Evolutionary conservation across 2,113 vertebrate genomes (phyloP).

Genomic region (rat (Rattus norvegicus)): DNA sequence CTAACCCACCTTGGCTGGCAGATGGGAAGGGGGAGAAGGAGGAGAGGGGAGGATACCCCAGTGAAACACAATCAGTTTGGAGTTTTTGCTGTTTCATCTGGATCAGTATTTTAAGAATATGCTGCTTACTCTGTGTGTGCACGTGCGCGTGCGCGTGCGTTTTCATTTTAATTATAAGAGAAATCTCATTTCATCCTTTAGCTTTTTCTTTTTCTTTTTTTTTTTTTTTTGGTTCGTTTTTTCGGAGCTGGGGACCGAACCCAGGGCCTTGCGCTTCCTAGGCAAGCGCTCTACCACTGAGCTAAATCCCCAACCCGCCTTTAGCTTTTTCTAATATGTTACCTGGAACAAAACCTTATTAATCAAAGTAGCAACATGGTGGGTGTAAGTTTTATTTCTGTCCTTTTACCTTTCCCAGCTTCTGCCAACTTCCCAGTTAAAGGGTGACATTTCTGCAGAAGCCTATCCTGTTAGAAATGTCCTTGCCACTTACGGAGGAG

Average conservation of each 20-base stretch:
- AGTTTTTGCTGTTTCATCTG: background rate
- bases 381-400: background rate
- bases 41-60: background rate
- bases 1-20: background rate
- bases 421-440: constrained; percentile 60
- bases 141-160: background rate
- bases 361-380: background rate
- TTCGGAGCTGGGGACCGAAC: too few relatives aligned
- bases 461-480: constrained; percentile 87
- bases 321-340: background rate
- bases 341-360: constrained; percentile 42
- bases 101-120: background rate
- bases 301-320: too few relatives aligned
- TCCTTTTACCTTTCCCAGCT: constrained; percentile 66
- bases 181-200: background rate
- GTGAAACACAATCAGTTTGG: constrained; percentile 36
- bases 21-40: background rate
- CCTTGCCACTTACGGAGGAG: constrained; percentile 91
- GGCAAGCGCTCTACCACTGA: too few relatives aligned
- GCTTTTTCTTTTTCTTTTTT: too few relatives aligned
- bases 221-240: too few relatives aligned
- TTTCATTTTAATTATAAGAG: constrained; percentile 37
- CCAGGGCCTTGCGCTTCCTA: too few relatives aligned
- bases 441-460: constrained; percentile 39
- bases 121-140: background rate